A percentile compares a stretch with the other conserved stretches of the same genome.
Conservation (phyloP, 37 sponge, comb jelly and placozoan genomes). For the Spongia lamella region DNA sequence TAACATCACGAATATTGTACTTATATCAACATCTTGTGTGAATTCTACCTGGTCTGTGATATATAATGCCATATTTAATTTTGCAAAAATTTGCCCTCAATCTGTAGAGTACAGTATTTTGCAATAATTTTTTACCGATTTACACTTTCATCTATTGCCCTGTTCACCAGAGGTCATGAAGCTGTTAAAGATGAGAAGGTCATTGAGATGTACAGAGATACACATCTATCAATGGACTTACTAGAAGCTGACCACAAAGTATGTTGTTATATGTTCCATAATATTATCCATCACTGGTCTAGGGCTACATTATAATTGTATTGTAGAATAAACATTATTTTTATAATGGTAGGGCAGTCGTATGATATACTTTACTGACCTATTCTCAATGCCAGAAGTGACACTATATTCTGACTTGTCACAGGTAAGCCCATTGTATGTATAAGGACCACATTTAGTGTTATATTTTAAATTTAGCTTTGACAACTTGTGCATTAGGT, state of each 20-base stretch:
- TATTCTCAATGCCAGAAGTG: slow-evolving; percentile 81
- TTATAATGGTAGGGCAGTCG: slow-evolving; percentile 29
- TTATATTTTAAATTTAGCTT: too few species aligned
- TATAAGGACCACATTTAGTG: too few species aligned
- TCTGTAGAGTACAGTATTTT: not conserved
- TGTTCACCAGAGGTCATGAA: slow-evolving; percentile 52
- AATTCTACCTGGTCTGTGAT: too few species aligned
- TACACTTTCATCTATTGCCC: not conserved
- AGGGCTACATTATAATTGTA: too few species aligned
- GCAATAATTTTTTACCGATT: not conserved
- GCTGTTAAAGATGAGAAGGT: slow-evolving; percentile 53
- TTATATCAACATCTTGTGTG: too few species aligned
- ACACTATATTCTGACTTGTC: slow-evolving; percentile 73
- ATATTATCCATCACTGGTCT: too few species aligned
- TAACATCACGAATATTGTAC: too few species aligned
- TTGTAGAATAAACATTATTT: too few species aligned
- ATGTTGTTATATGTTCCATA: not conserved
- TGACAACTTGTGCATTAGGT: too few species aligned
- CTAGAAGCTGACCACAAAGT: slow-evolving; percentile 38
- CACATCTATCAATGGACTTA: slow-evolving; percentile 73
- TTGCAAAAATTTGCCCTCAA: too few species aligned
- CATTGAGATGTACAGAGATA: slow-evolving; percentile 69
- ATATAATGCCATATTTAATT: too few species aligned
- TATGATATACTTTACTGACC: slow-evolving; percentile 78
- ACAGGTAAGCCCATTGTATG: slow-evolving; percentile 80